phyloP scores from a whole-genome alignment of 1,140 invertebrate genomes.

The Fopius arisanus region DNA sequence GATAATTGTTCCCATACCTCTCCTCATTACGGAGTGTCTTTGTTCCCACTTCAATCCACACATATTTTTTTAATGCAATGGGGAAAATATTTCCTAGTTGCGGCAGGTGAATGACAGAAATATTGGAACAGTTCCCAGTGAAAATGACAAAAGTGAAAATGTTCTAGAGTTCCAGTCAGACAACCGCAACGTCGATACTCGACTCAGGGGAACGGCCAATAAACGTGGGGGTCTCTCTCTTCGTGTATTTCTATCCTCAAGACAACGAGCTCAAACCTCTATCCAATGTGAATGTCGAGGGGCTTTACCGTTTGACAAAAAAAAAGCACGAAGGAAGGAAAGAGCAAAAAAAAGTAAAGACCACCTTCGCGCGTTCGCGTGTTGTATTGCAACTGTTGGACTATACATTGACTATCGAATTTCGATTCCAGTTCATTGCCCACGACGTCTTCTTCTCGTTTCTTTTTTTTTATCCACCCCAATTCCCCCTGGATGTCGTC shows the following conservation, averaged over 20 bases:
- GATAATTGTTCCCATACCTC: conserved; percentile 44
- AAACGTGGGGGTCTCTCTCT: conserved; percentile 39
- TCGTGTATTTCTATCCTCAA: conserved; percentile 23
- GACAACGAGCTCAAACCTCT: conserved; percentile 6
- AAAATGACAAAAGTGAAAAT: too few species aligned
- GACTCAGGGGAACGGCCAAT: conserved; percentile 39
- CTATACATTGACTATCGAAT: conserved; percentile 43
- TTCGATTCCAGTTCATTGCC: conserved; percentile 45
- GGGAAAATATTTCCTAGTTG: neutral
- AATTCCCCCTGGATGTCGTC: neutral
- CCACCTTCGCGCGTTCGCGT: conserved; percentile 31
- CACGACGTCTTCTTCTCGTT: neutral
- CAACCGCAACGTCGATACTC: conserved; percentile 46
- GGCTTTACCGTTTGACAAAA: conserved; percentile 10
- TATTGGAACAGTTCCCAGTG: too few species aligned
- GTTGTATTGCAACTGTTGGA: conserved; percentile 15
- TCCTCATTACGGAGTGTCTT: conserved; percentile 2
- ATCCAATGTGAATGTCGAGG: neutral
- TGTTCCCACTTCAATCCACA: neutral
- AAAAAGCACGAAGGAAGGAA: neutral
- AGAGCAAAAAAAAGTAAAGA: neutral
- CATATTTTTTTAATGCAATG: neutral
- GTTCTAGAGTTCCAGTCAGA: conserved; percentile 43
- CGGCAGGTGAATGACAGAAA: too few species aligned
- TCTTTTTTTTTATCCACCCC: neutral